Conservation (phyloP, 2,797 vertebrate species). For the Neoniphon sammara region DNA sequence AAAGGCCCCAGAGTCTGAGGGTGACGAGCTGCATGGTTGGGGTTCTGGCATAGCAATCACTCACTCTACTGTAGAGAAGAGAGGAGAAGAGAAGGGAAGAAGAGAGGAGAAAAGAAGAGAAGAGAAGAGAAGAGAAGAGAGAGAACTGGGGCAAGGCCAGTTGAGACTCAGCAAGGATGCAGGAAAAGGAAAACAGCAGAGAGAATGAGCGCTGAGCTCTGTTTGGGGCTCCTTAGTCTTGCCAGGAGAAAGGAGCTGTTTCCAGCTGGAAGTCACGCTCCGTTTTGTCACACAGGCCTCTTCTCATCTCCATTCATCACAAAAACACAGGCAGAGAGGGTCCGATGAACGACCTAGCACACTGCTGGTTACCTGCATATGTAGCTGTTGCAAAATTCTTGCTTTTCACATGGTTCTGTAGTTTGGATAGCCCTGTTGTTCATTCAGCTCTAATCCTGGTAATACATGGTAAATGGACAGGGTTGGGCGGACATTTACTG, state of each 20-base stretch:
- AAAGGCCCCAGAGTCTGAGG: constrained; percentile 52
- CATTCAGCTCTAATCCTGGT: not conserved
- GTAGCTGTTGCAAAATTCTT: no score
- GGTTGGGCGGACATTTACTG: no score
- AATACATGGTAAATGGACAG: not conserved
- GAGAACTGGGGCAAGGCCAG: no score
- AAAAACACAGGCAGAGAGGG: constrained; percentile 35
- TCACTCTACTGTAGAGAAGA: constrained; percentile 36
- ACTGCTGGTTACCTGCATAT: constrained; percentile 15
- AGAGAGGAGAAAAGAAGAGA: constrained; percentile 8
- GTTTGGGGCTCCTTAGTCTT: constrained; percentile 47
- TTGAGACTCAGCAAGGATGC: no score
- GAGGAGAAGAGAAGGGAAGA: not conserved
- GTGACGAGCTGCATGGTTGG: constrained; percentile 61
- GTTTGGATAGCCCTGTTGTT: not conserved
- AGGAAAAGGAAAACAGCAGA: not conserved
- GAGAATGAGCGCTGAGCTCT: constrained; percentile 16
- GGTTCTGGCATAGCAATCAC: constrained; percentile 54
- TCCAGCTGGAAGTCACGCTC: constrained; percentile 66
- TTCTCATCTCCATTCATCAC: constrained; percentile 61
- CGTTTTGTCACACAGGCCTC: constrained; percentile 57
- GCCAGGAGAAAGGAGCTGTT: constrained; percentile 55
- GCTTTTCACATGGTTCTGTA: not conserved
- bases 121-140: not conserved
- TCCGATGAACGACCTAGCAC: constrained; percentile 30